A percentile compares a stretch with the other conserved stretches of the same genome.
Conservation (phyloP, 2,888 invertebrate genomes). For the Plagodis pulveraria region DNA sequence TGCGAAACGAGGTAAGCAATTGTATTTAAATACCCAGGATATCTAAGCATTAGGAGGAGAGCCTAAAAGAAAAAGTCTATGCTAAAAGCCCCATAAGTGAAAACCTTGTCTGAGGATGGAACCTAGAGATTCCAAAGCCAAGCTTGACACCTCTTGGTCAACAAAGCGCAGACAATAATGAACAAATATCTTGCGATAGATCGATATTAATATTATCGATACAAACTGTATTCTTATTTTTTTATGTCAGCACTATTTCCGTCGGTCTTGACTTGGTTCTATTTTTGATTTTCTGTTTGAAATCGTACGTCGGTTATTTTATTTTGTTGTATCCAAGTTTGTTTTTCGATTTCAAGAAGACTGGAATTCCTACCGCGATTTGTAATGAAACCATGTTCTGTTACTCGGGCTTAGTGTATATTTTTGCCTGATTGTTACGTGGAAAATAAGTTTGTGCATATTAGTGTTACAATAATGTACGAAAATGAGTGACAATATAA, state of each 20-base stretch:
- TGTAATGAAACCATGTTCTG: not conserved
- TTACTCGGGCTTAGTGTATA: constrained; percentile 1
- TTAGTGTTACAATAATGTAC: constrained; percentile 35
- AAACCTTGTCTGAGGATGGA: too few relatives aligned
- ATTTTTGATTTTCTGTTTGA: constrained; percentile 52
- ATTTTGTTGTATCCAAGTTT: constrained; percentile 36
- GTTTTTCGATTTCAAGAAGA: constrained; percentile 31
- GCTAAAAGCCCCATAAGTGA: too few relatives aligned
- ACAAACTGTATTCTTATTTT: not conserved
- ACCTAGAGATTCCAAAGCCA: too few relatives aligned
- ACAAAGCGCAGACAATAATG: too few relatives aligned
- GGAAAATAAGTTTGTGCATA: constrained; percentile 10
- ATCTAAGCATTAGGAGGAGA: too few relatives aligned
- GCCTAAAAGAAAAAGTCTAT: too few relatives aligned
- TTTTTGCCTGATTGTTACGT: constrained; percentile 5
- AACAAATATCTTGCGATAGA: too few relatives aligned
- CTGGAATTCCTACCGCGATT: not conserved
- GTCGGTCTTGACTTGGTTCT: constrained; percentile 1
- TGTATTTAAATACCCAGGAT: too few relatives aligned
- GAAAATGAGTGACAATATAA: constrained; percentile 87
- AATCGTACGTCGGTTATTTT: constrained; percentile 68
- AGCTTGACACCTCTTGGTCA: too few relatives aligned
- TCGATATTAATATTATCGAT: not conserved
- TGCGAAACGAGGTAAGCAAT: too few relatives aligned
- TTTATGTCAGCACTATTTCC: too few relatives aligned